These are phyloP conservation scores for Strigamia transsilvanica DNA, from an alignment of 2,888 invertebrate species.

Conservation along the genomic window DNA sequence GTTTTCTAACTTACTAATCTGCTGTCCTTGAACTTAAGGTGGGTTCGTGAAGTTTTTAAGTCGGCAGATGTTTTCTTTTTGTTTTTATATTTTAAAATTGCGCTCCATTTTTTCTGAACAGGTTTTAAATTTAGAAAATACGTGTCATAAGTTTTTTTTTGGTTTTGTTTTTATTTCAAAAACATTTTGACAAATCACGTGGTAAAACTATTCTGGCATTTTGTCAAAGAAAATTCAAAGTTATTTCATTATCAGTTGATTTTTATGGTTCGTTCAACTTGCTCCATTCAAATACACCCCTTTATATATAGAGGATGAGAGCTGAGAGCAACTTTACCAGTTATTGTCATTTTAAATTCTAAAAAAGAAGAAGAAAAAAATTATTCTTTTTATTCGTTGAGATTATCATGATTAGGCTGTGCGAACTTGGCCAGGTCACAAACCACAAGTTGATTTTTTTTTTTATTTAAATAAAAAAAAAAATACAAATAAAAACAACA, in stretches of 20 bases:
- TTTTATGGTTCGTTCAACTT: conserved; percentile 15
- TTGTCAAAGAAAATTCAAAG: neutral
- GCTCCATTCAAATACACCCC: neutral
- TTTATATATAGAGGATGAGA: conserved; percentile 28
- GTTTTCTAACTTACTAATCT: conserved; percentile 37
- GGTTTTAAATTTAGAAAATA: too few species aligned
- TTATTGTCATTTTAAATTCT: conserved; percentile 32
- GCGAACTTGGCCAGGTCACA: conserved; percentile 36
- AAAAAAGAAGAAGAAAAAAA: conserved; percentile 22
- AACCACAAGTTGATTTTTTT: neutral
- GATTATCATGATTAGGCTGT: conserved; percentile 40
- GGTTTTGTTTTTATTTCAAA: too few species aligned
- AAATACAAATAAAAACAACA: neutral
- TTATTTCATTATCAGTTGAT: conserved; percentile 16
- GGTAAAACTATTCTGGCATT: neutral
- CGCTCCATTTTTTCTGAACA: too few species aligned
- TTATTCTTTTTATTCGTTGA: neutral
- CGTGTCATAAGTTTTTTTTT: too few species aligned
- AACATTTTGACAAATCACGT: too few species aligned
- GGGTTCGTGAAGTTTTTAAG: conserved; percentile 10
- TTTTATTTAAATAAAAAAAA: neutral
- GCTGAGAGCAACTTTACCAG: conserved; percentile 33
- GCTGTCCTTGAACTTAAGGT: conserved; percentile 33
- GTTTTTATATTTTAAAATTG: neutral
- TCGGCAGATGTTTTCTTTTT: conserved; percentile 30